Evolutionary conservation across 2,888 invertebrate genomes (phyloP), one percentile per base, ranked within the genome.

Genomic region (Coecobrya sp.): DNA sequence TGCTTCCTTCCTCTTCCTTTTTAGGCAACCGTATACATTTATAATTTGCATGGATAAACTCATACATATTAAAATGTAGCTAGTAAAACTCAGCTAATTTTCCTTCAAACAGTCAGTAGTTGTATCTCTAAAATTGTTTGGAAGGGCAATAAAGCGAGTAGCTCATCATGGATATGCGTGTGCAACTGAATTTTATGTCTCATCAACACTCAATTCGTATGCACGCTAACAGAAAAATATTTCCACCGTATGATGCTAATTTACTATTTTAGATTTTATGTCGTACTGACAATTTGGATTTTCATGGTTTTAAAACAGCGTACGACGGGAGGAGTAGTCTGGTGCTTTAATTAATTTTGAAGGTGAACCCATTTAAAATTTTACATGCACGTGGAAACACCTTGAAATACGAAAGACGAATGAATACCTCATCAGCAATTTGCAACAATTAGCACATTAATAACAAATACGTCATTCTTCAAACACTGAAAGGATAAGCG

Each of bases 311-410:
- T 52, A 8, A 79, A 13, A 19, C 27, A 7, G n/a, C n/a, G 13
- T n/a, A 62, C 11, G n/a, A 62, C 7, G 65, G 84, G 70, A 68
- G 45, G 59, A 55, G 13, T 55, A 42, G 36, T 49, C 25, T 16
- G n/a, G 3, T n/a, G 62, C n/a, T 79, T 62, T 82, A 82, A 82
- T 82, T 73, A 86, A 86, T 65, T 89, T 82, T 89, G 84, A 89
- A 82, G 84, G 82, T 82, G 89, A 89, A 70, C 82, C 27, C 70
- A 89, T 89, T 84, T 70, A 84, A 52, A 86, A 86, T 86, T 62
- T 85, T 91, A 79, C 84, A 86, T 82, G 82, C 91, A 91, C 91
- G 87, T 91, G 91, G 91, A 91, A 91, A 87, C 87, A 87, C 91
- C 91, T 91, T 91, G 91, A 81, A 86, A 42, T 59, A 49, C n/a